Conservation (phyloP, 2,113 vertebrate genomes). For the Ophthalmolycus amberensis region DNA sequence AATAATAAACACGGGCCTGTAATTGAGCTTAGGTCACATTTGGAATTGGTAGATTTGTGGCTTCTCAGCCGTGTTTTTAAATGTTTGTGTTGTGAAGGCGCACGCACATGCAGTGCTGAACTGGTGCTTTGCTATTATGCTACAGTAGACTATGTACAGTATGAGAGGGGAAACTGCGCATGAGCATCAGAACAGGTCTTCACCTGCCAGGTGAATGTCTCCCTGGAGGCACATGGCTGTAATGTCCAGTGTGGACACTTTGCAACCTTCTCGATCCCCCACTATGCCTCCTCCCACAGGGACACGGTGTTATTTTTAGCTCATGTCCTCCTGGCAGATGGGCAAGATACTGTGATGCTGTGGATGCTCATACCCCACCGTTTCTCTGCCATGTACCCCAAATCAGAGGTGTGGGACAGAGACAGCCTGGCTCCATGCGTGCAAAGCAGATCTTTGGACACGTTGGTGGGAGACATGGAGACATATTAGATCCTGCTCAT, state of each 20-base stretch:
- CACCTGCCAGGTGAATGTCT: slow-evolving; percentile 54
- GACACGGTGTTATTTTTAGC: slow-evolving; percentile 81
- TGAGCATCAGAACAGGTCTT: slow-evolving; percentile 17
- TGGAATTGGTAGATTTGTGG: slow-evolving; percentile 55
- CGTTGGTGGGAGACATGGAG: slow-evolving; percentile 23
- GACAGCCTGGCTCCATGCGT: slow-evolving; percentile 5
- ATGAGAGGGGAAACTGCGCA: slow-evolving; percentile 7
- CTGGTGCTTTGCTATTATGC: neutral
- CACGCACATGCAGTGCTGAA: neutral
- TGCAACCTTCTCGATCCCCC: slow-evolving; percentile 51
- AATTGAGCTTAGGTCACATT: slow-evolving; percentile 60
- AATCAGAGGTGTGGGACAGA: slow-evolving; percentile 54
- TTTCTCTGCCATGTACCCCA: slow-evolving; percentile 55
- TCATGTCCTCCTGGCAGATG: slow-evolving; percentile 78
- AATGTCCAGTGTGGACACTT: slow-evolving; percentile 53
- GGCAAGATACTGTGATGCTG: slow-evolving; percentile 67
- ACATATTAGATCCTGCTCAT: slow-evolving; percentile 28
- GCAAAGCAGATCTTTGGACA: slow-evolving; percentile 24
- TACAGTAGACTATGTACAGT: slow-evolving; percentile 12
- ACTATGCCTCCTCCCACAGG: slow-evolving; percentile 59
- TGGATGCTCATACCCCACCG: slow-evolving; percentile 61
- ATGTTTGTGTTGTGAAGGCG: slow-evolving; percentile 24
- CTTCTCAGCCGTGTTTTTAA: slow-evolving; percentile 32
- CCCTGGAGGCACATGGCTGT: slow-evolving; percentile 8
- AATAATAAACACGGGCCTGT: slow-evolving; percentile 62